Conservation (phyloP, 2,797 vertebrate genomes). For the Momotus momota region DNA sequence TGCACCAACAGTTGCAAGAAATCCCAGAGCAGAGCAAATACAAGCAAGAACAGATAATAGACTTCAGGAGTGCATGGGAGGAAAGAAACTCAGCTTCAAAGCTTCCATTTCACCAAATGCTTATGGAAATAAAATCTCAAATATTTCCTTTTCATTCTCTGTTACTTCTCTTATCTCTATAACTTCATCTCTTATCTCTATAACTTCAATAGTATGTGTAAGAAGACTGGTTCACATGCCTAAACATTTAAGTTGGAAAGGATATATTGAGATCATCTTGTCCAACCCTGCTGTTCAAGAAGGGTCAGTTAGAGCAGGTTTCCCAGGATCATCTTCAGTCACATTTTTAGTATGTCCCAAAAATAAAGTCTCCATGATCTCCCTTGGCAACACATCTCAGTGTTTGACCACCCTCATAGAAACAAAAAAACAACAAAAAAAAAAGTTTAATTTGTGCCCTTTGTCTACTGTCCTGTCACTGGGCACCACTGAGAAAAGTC, state of each 20-base stretch:
- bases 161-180: not conserved
- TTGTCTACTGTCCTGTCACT: not conserved
- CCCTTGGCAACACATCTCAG: not conserved
- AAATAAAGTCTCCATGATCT: not conserved
- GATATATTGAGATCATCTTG: not conserved
- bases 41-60: not conserved
- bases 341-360: not conserved
- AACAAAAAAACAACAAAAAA: no score
- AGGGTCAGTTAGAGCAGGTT: not conserved
- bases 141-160: not conserved
- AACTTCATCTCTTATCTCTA: not conserved
- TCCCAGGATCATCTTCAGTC: not conserved
- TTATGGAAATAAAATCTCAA: not conserved
- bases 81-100: not conserved
- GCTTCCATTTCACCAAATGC: not conserved
- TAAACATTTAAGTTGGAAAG: not conserved
- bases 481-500: not conserved
- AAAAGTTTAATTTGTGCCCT: not conserved
- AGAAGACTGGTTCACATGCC: not conserved
- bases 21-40: not conserved
- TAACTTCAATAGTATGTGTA: not conserved
- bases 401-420: not conserved
- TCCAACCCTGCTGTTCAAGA: not conserved
- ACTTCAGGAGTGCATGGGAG: fast-evolving
- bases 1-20: not conserved